These are phyloP conservation scores for Julus scanicus DNA, from an alignment of 2,888 invertebrate genomes.

Conservation along the genomic window DNA sequence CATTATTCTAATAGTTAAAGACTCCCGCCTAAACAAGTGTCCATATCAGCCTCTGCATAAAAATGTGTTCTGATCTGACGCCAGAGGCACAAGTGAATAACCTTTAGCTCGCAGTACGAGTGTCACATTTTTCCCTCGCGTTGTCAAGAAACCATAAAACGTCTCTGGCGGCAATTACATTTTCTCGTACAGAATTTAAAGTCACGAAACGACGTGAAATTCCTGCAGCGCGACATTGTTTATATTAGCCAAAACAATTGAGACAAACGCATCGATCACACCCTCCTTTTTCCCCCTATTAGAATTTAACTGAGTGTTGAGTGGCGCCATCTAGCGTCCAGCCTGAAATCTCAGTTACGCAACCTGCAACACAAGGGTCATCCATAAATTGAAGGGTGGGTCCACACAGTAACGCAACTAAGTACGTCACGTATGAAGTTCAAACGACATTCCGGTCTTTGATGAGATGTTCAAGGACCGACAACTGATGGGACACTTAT, in stretches of 20 bases:
- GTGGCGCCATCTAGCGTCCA: slow-evolving; percentile 21
- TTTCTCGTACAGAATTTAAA: slow-evolving; percentile 24
- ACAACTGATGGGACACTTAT: too few species aligned
- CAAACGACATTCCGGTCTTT: too few species aligned
- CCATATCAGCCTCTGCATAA: neutral
- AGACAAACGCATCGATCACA: slow-evolving; percentile 40
- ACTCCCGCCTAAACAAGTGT: neutral
- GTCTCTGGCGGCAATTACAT: slow-evolving; percentile 35
- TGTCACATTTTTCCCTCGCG: slow-evolving; percentile 40
- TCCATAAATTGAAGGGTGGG: neutral
- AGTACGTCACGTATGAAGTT: too few species aligned
- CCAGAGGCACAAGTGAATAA: slow-evolving; percentile 32
- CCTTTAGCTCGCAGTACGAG: neutral
- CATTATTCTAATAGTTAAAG: neutral
- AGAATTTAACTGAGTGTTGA: neutral
- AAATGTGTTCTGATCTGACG: neutral
- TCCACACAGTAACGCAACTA: neutral
- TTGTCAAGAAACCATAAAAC: slow-evolving; percentile 44
- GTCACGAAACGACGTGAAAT: slow-evolving; percentile 42
- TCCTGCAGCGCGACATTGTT: slow-evolving; percentile 35
- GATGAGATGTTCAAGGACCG: too few species aligned
- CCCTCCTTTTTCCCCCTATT: neutral
- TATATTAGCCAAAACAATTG: slow-evolving; percentile 36
- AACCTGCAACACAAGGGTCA: neutral
- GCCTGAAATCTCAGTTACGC: neutral